Evolutionary conservation across 2,888 invertebrate genomes (phyloP).

Genomic region (Aethes cnicana): DNA sequence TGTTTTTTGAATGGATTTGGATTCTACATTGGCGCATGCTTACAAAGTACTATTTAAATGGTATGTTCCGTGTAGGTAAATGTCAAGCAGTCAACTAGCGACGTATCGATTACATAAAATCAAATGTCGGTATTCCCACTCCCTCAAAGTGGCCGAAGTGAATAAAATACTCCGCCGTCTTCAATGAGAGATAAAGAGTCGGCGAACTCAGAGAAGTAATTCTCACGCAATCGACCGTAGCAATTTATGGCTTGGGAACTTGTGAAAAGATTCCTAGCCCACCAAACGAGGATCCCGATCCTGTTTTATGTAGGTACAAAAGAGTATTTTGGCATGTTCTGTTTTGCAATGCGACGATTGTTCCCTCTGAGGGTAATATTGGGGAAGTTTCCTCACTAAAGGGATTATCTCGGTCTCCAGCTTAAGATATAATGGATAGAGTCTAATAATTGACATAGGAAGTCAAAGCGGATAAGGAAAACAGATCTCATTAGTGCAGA

Average conservation of each 20-base stretch:
- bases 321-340: conserved; percentile 15
- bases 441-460: conserved; percentile 4
- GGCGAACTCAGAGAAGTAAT: conserved; percentile 56
- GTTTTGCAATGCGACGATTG: conserved; percentile 1
- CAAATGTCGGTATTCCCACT: not conserved
- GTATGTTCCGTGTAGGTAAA: too few species aligned
- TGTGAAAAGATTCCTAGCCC: conserved; percentile 47
- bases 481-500: conserved; percentile 16
- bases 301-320: conserved; percentile 45
- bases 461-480: conserved; percentile 22
- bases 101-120: not conserved
- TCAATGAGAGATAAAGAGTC: conserved; percentile 47
- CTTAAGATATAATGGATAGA: conserved; percentile 8
- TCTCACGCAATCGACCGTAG: conserved; percentile 60
- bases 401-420: conserved; percentile 2
- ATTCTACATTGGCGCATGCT: too few species aligned
- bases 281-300: conserved; percentile 46
- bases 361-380: conserved; percentile 13
- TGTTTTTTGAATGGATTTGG: not conserved
- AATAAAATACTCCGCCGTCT: conserved; percentile 32
- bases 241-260: conserved; percentile 62
- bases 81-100: too few species aligned
- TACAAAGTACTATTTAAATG: too few species aligned
- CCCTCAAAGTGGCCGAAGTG: conserved; percentile 8
- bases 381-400: not conserved